A percentile compares a stretch with the other conserved stretches of the same genome.
phyloP scores from a whole-genome alignment of 2,113 vertebrate genomes.

The Recurvirostra avosetta region DNA sequence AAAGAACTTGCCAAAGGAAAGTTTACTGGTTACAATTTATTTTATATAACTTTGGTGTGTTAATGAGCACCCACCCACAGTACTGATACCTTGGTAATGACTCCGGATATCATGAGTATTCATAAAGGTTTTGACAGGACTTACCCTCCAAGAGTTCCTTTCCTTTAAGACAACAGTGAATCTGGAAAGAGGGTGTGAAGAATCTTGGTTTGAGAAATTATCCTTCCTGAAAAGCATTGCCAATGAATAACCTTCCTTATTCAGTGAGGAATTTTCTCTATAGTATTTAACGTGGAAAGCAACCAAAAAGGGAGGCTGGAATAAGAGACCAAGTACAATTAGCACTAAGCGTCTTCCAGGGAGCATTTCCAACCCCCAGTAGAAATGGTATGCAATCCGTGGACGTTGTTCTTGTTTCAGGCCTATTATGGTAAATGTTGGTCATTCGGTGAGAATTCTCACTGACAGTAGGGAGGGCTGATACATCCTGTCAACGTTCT shows the following conservation, averaged over 20 bases:
- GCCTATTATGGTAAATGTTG: background rate
- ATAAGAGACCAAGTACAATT: background rate
- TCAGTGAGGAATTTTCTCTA: background rate
- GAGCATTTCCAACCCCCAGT: background rate
- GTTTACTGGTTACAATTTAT: background rate
- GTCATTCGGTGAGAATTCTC: background rate
- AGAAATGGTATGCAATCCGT: background rate
- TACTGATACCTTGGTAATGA: background rate
- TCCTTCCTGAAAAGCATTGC: background rate
- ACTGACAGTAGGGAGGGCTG: background rate
- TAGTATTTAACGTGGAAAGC: background rate
- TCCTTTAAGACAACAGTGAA: background rate
- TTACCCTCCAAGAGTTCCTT: background rate
- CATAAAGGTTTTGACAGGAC: background rate
- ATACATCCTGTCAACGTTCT: background rate
- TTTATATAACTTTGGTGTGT: background rate
- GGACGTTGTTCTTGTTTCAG: background rate
- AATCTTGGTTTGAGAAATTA: background rate
- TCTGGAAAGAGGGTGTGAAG: background rate
- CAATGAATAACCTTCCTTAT: background rate
- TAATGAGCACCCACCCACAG: background rate
- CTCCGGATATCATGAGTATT: background rate
- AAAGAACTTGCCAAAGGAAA: background rate
- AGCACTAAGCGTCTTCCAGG: background rate
- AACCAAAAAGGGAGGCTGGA: background rate